Evolutionary conservation across 2,888 invertebrate species (phyloP), one percentile per base, ranked within the genome.

Genomic region (Thalpophila matura): DNA sequence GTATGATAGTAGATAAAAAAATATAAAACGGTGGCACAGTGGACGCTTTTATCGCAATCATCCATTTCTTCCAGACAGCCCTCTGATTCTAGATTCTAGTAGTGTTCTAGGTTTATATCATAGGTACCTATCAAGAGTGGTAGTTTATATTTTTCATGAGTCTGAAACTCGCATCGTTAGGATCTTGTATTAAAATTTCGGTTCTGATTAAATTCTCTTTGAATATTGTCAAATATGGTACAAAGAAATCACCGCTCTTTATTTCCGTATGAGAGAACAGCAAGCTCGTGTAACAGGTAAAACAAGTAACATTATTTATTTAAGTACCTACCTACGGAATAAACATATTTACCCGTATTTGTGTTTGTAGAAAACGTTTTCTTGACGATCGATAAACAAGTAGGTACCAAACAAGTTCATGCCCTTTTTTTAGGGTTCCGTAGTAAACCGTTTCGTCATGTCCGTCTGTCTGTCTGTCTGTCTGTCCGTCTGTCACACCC

Each of bases 251-350:
- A 42, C 9, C n/a, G 53, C 10, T 56, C 42, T 40, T 47, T 43
- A 72, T 57, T 60, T 68, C 29, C 54, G 40, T 29, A 49, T 46
- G 62, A 62, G 69, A 22, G 58, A 60, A 55, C 55, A 49, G 40
- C 45, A 57, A 60, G 54, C 56, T 54, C 43, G 45, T 54, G 50
- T 73, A 74, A 69, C 57, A 58, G 57, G 70, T 69, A 60, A 64
- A 61, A 54, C 59, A 33, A 33, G 53, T 57, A 45, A 57, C 60
- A 65, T 77, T 74, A 74, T 74, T 74, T 69, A 74, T 77, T 66
- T 50, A 67, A 43, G 58, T 46, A 65, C 40, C 3, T 12, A 38
- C n/a, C 40, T 40, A 40, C 45, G 33, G 54, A 50, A 60, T 73
- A 24, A 68, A 61, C 45, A 58, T 63, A 54, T 40, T 60, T 64